Evolutionary conservation across 1,140 invertebrate species (phyloP).

Genomic region (Bombus polaris): DNA sequence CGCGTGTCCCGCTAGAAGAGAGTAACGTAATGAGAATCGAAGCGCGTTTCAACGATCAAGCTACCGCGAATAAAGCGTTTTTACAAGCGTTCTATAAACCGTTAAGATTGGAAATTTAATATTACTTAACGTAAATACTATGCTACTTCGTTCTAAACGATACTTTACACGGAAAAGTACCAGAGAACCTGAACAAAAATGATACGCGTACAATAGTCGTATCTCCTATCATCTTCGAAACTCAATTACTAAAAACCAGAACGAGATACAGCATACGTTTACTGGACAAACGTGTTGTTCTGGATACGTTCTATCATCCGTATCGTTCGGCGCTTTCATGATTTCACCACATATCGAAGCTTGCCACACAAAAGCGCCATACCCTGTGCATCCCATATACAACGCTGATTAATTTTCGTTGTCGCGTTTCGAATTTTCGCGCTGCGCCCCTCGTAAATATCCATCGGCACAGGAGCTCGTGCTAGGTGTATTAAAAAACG

Average conservation of each 20-base stretch:
- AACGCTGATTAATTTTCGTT: neutral
- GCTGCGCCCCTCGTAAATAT: neutral
- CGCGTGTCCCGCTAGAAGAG: too few species aligned
- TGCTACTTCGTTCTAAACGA: too few species aligned
- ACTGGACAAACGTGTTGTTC: neutral
- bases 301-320: neutral
- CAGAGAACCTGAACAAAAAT: too few species aligned
- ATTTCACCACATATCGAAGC: neutral
- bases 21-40: too few species aligned
- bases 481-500: conserved; percentile 26
- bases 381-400: neutral
- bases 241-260: neutral
- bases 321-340: too few species aligned
- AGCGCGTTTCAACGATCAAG: too few species aligned
- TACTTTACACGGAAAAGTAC: too few species aligned
- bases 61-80: too few species aligned
- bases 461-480: neutral
- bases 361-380: neutral
- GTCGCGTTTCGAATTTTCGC: conserved; percentile 2
- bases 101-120: too few species aligned
- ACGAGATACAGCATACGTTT: neutral
- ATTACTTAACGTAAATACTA: too few species aligned
- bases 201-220: neutral
- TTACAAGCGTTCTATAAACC: too few species aligned
- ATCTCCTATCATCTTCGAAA: neutral